Conservation (phyloP, 2,888 invertebrate species). For the Fragum sueziense region DNA sequence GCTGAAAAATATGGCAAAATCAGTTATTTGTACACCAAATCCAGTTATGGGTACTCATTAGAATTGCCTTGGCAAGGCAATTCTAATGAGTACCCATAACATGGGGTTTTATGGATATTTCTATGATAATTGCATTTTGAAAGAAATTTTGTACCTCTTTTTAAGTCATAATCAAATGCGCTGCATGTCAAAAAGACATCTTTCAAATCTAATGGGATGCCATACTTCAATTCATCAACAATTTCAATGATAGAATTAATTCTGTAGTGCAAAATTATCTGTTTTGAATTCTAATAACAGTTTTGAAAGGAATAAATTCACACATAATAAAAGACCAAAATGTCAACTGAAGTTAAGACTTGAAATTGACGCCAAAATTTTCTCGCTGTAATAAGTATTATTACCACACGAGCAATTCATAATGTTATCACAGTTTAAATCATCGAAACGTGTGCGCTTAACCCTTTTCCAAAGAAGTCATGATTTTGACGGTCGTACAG, state of each 20-base stretch:
- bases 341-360: neutral
- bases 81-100: no score
- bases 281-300: neutral
- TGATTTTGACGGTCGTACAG: no score
- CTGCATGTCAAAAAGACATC: no score
- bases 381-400: constrained; percentile 14
- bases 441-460: neutral
- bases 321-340: neutral
- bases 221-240: neutral
- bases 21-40: no score
- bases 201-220: neutral
- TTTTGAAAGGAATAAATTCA: neutral
- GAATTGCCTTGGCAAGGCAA: no score
- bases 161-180: no score
- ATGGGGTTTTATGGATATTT: no score
- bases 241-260: neutral
- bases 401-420: constrained; percentile 6
- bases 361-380: constrained; percentile 12
- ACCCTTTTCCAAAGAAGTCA: no score
- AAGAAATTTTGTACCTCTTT: no score
- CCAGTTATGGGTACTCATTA: no score
- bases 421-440: constrained; percentile 4
- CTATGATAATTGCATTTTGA: no score
- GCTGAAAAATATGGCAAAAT: neutral
- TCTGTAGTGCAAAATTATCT: neutral